These are phyloP conservation scores for Danio aesculapii DNA, from an alignment of 2,797 vertebrate genomes.

Conservation along the genomic window DNA sequence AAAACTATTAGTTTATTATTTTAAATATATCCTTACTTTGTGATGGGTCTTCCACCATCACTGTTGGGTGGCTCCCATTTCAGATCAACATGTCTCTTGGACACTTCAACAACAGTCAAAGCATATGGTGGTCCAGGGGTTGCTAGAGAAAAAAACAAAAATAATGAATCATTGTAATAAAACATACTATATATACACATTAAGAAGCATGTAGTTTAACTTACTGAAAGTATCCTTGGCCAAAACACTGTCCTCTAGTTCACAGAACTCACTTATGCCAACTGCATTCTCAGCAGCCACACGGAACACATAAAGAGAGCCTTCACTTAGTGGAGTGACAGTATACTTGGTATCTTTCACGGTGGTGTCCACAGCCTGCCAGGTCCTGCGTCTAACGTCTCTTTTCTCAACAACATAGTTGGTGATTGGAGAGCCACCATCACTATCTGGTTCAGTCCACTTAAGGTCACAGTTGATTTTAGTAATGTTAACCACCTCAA, in stretches of 20 bases:
- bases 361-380: conserved; percentile 95
- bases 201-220: conserved; percentile 60
- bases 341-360: conserved; percentile 95
- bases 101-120: conserved; percentile 91
- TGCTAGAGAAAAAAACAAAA: conserved; percentile 73
- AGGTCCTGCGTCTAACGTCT: conserved; percentile 94
- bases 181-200: neutral
- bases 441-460: conserved; percentile 92
- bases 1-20: neutral
- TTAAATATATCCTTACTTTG: conserved; percentile 79
- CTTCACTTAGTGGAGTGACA: conserved; percentile 93
- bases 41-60: conserved; percentile 94
- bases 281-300: conserved; percentile 95
- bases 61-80: conserved; percentile 99
- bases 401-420: conserved; percentile 99
- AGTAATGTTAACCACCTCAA: conserved; percentile 94
- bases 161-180: neutral
- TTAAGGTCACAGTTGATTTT: conserved; percentile 93
- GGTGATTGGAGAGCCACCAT: conserved; percentile 96
- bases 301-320: conserved; percentile 94
- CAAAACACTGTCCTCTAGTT: conserved; percentile 94
- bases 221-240: conserved; percentile 99
- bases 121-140: conserved; percentile 97
- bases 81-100: conserved; percentile 93
- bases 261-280: conserved; percentile 93